These are phyloP conservation scores for Octodonta nipae DNA, from an alignment of 2,888 invertebrate genomes.

Conservation along the genomic window DNA sequence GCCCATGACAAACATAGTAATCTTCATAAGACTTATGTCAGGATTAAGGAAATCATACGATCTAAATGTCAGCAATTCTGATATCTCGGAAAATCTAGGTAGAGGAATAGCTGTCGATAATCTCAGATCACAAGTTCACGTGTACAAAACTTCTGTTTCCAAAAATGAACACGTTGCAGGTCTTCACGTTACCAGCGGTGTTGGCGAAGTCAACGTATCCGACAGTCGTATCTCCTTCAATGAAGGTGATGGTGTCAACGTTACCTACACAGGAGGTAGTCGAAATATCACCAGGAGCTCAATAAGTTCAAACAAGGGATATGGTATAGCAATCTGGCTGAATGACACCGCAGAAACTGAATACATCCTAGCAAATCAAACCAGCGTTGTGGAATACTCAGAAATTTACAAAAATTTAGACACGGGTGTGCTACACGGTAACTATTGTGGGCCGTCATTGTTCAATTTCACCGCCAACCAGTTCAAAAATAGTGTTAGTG, in stretches of 20 bases:
- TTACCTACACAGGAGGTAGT: slow-evolving; percentile 88
- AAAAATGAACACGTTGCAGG: slow-evolving; percentile 85
- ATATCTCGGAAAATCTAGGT: slow-evolving; percentile 79
- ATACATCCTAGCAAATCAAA: slow-evolving; percentile 69
- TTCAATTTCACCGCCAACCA: slow-evolving; percentile 87
- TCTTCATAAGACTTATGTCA: slow-evolving; percentile 66
- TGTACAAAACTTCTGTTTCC: slow-evolving; percentile 69
- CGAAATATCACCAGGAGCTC: slow-evolving; percentile 79
- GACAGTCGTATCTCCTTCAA: slow-evolving; percentile 81
- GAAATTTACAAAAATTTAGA: slow-evolving; percentile 77
- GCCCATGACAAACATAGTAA: slow-evolving; percentile 56
- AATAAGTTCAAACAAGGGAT: slow-evolving; percentile 75
- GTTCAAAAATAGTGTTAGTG: slow-evolving; percentile 66
- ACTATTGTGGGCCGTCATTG: slow-evolving; percentile 73
- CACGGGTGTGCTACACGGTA: slow-evolving; percentile 81
- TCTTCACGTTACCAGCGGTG: slow-evolving; percentile 78
- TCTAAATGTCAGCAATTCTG: slow-evolving; percentile 71
- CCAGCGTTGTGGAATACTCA: slow-evolving; percentile 74
- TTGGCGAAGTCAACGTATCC: slow-evolving; percentile 87
- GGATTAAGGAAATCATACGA: slow-evolving; percentile 70
- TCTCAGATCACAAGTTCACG: slow-evolving; percentile 74
- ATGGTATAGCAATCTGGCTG: slow-evolving; percentile 80
- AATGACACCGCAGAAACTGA: slow-evolving; percentile 71
- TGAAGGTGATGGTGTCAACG: slow-evolving; percentile 86
- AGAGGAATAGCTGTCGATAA: slow-evolving; percentile 91